Evolutionary conservation across 1,140 invertebrate genomes (phyloP), one percentile per base, ranked within the genome.

Genomic region (Triops cancriformis): DNA sequence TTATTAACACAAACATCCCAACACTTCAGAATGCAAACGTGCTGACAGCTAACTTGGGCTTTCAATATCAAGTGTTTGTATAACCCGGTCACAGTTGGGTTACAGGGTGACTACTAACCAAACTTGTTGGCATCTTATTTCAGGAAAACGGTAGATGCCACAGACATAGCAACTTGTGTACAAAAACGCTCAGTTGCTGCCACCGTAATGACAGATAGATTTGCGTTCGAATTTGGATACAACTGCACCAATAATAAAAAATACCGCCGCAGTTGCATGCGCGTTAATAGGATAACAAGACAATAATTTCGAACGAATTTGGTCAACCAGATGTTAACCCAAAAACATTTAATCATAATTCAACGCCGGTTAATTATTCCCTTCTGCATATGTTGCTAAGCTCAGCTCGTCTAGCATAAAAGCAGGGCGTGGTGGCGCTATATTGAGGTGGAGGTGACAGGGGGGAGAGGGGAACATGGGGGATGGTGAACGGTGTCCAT

Each of bases 1-100:
- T 41, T 85, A 78, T 45, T 85, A 80, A 28, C 82, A 83, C 41
- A 85, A 83, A 10, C 83, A 82, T 73, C 86, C 83, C 83, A 85
- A 86, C 43, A 83, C 83, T 41, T 73, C 74, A n/a, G 51, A 42
- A 74, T 42, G n/a, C 26, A 74, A 74, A 74, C 26, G n/a, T 26
- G 10, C 6, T 31, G 18, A 41, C 41, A 31, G 43, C 82, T 83
- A 31, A 76, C 45, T 11, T 82, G 82, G 77, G 84, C 79, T 64
- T 82, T 81, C 78, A 78, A 73, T 51, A 43, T 51, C 74, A 78
- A 31, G 79, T 74, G 51, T 64, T 64, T 64, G 23, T 23, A 5
- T 64, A 64, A 64, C 51, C 51, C 23, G 6, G 51, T 64, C 51
- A n/a, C 14, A 23, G 51, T 64, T 42, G 64, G 37, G 28, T 80